A percentile compares a stretch with the other conserved stretches of the same genome.
Conservation (phyloP, 1,140 invertebrate species). For the Odontomachus brunneus region DNA sequence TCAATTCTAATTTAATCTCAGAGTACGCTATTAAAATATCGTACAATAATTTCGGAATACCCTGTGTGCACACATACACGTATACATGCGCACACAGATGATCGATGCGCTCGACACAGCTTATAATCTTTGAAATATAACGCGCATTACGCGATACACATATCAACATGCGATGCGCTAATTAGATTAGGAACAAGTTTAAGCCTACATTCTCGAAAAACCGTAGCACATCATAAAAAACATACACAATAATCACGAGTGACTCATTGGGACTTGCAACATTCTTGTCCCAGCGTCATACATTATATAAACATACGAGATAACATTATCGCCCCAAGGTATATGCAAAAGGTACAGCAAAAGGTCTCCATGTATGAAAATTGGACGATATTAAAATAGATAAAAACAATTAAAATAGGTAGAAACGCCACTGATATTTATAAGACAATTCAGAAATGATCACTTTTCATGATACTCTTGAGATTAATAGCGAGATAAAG, state of each 20-base stretch:
- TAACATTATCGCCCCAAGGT: slow-evolving; percentile 32
- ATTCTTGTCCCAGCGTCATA: slow-evolving; percentile 21
- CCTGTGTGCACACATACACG: too few species aligned
- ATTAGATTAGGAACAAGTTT: slow-evolving; percentile 36
- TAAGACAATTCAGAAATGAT: neutral
- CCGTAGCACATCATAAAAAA: slow-evolving; percentile 18
- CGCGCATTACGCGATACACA: neutral
- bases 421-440: slow-evolving; percentile 6
- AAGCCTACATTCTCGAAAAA: neutral
- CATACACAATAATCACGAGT: slow-evolving; percentile 6
- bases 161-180: neutral
- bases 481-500: neutral
- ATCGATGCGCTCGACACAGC: neutral
- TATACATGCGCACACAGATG: neutral
- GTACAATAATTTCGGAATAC: too few species aligned
- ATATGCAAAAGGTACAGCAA: slow-evolving; percentile 14
- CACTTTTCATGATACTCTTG: neutral
- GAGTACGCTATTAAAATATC: too few species aligned
- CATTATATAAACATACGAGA: slow-evolving; percentile 29
- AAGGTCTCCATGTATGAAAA: neutral
- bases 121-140: neutral
- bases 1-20: too few species aligned
- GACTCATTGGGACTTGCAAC: slow-evolving; percentile 3
- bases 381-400: neutral
- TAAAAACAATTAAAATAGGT: neutral